phyloP scores from a whole-genome alignment of 2,797 vertebrate species.

The Gadopsis bispinosus region DNA sequence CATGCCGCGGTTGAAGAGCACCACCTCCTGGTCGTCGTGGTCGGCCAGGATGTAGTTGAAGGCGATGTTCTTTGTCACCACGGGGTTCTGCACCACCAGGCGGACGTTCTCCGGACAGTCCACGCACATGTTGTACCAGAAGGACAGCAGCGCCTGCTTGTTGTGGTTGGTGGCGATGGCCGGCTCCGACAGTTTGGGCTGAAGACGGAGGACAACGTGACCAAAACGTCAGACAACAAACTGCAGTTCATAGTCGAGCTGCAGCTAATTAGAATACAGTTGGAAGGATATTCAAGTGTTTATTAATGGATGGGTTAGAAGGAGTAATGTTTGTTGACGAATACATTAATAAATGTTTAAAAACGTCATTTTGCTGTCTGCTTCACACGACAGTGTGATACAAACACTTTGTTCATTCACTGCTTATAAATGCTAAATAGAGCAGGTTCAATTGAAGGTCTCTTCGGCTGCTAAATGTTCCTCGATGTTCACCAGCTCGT shows the following conservation, averaged over 20 bases:
- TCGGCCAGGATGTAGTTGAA: constrained; percentile 99
- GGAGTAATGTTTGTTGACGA: no score
- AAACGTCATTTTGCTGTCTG: no score
- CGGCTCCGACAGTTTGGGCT: constrained; percentile 97
- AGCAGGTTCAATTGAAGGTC: no score
- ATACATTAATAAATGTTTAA: no score
- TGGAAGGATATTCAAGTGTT: no score
- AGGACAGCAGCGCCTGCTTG: constrained; percentile 97
- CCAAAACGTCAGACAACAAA: background rate
- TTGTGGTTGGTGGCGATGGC: constrained; percentile 99
- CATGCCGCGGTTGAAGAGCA: constrained; percentile 99
- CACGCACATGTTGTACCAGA: constrained; percentile 98
- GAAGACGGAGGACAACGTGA: constrained; percentile 24
- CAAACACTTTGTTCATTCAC: no score
- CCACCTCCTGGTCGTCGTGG: constrained; percentile 99
- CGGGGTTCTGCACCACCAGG: constrained; percentile 97
- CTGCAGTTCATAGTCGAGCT: background rate
- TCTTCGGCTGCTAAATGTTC: no score
- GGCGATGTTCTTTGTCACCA: constrained; percentile 99
- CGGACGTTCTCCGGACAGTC: constrained; percentile 98
- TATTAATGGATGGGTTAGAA: no score
- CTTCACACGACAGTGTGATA: no score
- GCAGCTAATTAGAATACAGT: background rate
- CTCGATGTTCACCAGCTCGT: no score
- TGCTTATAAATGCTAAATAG: no score